Base-by-base conservation (phyloP, 2,797 vertebrate species). In the Gymnodraco acuticeps region DNA sequence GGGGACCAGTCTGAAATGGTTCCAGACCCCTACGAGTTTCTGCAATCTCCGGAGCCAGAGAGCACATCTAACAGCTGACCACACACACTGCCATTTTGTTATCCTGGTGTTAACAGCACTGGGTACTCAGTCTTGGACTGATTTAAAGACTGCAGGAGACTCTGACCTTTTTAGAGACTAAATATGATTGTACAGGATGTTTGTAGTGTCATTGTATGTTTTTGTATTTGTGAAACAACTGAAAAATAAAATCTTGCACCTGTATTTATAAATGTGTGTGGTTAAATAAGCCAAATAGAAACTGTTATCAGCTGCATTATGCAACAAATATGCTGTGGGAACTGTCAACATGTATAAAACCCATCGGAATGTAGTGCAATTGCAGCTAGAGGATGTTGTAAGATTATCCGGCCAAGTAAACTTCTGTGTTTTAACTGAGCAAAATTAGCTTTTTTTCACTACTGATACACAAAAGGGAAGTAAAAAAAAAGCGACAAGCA, bases 1-100 rank as follows among this genome's bases (percentile, higher is more conserved):
- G 96, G 96, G 64, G 98, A 99, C 83, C 97, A 97, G 87, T 93
- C 96, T 12, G 97, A 99, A 73, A 96, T 97, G 93, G 94, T 96
- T 82, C 98, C 97, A 0, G 98, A 99, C 89, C 98, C 97, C 0
- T 99, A 99, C 8, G 98, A 99, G 90, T 99, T 99, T 84, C 96
- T 99, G 73, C 97, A 99, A 75, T 99, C 97, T 88, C 98, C 98
- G 5, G 98, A 98, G 51, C 80, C 92, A 5, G 95, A 94, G 52
- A 86, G 89, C 47, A 80, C 95, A 1, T 76, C 90, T 72, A 95
- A 93, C 89, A 94, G 94, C 93, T 96, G 93, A 95, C 82, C 80
- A 74, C 79, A 82, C 82, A 86, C 70, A 76, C 53, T 74, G 58
- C 59, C 27, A 0, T 68, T 63, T 62, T 78, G 61, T 77, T 53